Base-by-base conservation (phyloP, 2,797 vertebrate genomes). In the Dromococcyx pavoninus region DNA sequence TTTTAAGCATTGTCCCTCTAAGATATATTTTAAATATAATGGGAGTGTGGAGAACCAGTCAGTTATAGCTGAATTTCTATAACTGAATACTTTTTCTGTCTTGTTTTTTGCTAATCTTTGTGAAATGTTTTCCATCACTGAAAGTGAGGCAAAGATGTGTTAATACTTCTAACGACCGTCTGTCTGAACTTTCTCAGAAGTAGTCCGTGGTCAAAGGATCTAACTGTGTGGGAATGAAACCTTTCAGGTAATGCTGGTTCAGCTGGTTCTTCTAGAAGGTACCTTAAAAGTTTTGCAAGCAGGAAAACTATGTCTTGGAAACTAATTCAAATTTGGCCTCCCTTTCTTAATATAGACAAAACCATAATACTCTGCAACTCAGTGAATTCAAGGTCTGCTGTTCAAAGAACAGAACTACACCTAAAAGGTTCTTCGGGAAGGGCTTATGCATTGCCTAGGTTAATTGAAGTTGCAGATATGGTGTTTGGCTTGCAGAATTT, bases 241-340 rank as follows among this genome's bases (percentile, higher is more conserved):
- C 53, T 74, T 94, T 66, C 90, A 86, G 77, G 94, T 85, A 87
- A 23, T 50, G 90, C 94, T 92, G 86, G 92, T 93, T 94, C 28
- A 81, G 43, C 89, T 91, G 32, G 89, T 94, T 94, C 54, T 91
- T 25, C 71, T 77, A 41, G 70, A 79, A 79, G 33, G 64, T 67
- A 73, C 64, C 60, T 94, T 60, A 72, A 33, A 90, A 79, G 74
- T 75, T 95, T 88, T 89, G 80, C 80, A 84, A 94, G 56, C 77
- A 60, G 18, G 39, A 79, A 86, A 88, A 64, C 22, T 30, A 6
- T 1, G 1, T 88, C 37, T 80, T 86, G 65, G 61, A 93, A 93
- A 75, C 74, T 0, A 82, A 82, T 86, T 84, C 53, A 74, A 50
- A 72, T 60, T 72, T 3, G 13, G 11, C 53, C 30, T 91, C 33